These are phyloP conservation scores for Portunus trituberculatus DNA, from an alignment of 1,140 invertebrate genomes.

Conservation along the genomic window DNA sequence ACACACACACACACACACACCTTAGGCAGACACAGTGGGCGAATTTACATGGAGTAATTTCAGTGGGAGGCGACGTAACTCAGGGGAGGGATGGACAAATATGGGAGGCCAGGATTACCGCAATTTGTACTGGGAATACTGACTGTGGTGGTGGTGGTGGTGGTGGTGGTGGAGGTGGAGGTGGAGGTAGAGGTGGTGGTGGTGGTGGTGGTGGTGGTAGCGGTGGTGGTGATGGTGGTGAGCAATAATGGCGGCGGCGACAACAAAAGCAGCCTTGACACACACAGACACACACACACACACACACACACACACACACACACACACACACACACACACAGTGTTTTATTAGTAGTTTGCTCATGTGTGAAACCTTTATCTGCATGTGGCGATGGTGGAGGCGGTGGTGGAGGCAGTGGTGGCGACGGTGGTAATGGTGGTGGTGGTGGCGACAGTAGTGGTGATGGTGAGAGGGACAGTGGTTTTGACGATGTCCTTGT, in stretches of 20 bases:
- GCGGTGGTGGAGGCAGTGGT: not conserved
- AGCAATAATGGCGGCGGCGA: not conserved
- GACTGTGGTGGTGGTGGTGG: slow-evolving; percentile 7
- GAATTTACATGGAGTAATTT: slow-evolving; percentile 23
- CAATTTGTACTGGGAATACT: not conserved
- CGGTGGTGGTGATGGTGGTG: not conserved
- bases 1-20: not conserved
- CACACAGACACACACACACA: slow-evolving; percentile 8
- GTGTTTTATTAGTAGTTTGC: not conserved
- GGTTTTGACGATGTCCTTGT: not conserved
- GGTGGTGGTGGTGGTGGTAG: not conserved
- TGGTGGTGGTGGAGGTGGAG: not conserved
- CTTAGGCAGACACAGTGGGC: not conserved
- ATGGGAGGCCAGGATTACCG: not conserved
- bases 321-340: not conserved
- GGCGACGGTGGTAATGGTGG: not conserved
- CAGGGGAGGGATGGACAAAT: not conserved
- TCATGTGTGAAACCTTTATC: slow-evolving; percentile 12
- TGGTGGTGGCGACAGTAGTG: not conserved
- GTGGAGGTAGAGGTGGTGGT: not conserved
- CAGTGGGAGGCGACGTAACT: slow-evolving; percentile 17
- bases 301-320: slow-evolving; percentile 20
- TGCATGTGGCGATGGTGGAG: not conserved
- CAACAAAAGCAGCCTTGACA: slow-evolving; percentile 10
- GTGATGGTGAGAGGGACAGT: not conserved